Evolutionary conservation across 2,113 vertebrate species (phyloP), one percentile per base, ranked within the genome.

Genomic region (Lipotes vexillifer): DNA sequence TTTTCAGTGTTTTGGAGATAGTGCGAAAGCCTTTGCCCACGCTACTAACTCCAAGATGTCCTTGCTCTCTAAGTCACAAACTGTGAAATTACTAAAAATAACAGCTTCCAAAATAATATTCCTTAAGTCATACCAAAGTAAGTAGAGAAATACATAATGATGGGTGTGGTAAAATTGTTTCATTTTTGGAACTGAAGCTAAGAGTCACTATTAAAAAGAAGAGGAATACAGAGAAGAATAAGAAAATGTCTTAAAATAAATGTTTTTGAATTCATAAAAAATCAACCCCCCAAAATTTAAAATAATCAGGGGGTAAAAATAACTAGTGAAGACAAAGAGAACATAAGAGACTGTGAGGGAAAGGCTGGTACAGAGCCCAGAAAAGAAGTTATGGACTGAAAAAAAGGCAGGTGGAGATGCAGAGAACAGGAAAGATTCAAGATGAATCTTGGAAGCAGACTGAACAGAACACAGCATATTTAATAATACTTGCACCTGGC

Each of bases 1-100:
- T 92, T 20, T 36, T 20, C 2, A 21, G 71, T 88, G 38, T 94
- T 96, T 61, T 11, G 3, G 25, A 8, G 6, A 69, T 25, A 14
- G 36, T 88, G 18, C 59, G 11, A 25, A 21, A 96, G 80, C 97
- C 63, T 59, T 68, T 93, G 75, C 0, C 13, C 31, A 63, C 7
- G 71, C 25, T 38, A 59, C 23, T 68, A 57, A 93, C 1, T 38
- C 46, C 72, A 68, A 57, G 52, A 89, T 94, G 66, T 66, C 3
- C 63, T 87, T 97, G 25, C 33, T 63, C 3, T 46, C 92, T 18
- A 6, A n/a, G 27, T 90, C 6, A 49, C 21, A 59, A 6, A 27
- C 23, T 84, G 94, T 80, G 72, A 97, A 97, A 96, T 18, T 21
- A 74, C n/a, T 75, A 74, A 91, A 97, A 92, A 91, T 71, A n/a